Evolutionary conservation across 53 echinoderm and acorn worm genomes (phyloP).

Genomic region (Echinometra lucunter): DNA sequence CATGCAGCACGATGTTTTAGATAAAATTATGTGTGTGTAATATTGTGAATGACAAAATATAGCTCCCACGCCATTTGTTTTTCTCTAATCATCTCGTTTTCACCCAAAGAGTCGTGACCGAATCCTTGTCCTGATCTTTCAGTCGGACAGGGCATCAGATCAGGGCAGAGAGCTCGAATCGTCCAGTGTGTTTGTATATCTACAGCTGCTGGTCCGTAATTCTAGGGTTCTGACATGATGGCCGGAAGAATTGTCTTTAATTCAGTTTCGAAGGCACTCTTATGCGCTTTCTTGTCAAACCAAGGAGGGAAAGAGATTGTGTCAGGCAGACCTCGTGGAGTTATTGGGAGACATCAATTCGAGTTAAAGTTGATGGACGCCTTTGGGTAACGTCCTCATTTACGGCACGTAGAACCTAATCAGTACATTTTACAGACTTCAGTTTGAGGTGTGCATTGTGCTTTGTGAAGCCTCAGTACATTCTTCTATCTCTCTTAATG

Average conservation of each 20-base stretch:
- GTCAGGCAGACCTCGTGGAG: conserved; percentile 16
- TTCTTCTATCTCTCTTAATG: neutral
- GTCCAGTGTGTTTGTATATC: conserved; percentile 45
- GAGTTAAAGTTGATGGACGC: conserved; percentile 39
- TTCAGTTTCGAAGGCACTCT: conserved; percentile 39
- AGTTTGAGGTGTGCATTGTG: neutral
- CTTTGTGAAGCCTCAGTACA: neutral
- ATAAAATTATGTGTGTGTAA: too few species aligned
- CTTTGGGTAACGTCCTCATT: neutral
- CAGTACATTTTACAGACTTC: neutral
- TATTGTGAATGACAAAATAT: neutral
- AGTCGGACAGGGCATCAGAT: neutral
- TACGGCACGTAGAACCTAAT: neutral
- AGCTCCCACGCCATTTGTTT: neutral
- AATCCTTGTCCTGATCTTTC: neutral
- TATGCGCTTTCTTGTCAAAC: neutral
- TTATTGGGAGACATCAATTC: neutral
- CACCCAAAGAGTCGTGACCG: neutral
- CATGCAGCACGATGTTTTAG: too few species aligned
- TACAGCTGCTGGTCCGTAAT: conserved; percentile 51
- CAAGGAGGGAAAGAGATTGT: neutral
- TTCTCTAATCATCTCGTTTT: neutral
- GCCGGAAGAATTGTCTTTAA: conserved; percentile 52
- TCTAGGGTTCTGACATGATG: conserved; percentile 46
- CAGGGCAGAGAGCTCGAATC: neutral